Evolutionary conservation across 2,113 vertebrate genomes (phyloP), one percentile per base, ranked within the genome.

Genomic region (Dissostichus mawsoni): DNA sequence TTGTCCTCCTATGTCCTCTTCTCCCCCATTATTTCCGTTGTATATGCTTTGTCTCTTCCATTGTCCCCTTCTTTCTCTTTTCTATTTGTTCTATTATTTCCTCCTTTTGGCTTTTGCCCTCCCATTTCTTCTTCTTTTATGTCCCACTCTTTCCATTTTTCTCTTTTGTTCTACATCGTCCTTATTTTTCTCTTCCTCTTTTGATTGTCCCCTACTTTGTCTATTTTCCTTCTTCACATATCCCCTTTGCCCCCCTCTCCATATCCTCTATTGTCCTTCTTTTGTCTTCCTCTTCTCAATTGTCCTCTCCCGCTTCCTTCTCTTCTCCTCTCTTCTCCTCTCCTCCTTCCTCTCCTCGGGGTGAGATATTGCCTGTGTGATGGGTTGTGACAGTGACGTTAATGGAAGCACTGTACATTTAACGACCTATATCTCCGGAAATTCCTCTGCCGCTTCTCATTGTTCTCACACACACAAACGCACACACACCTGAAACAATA

Each of bases 401-500:
- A 94, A 94, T 93, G 78, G 81, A 90, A 89, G 84, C 82, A 89
- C 92, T 92, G 83, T 90, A 90, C 86, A 70, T 83, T 93, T 90
- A 90, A 93, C 45, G 50, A 84, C 76, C 69, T 14, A 78, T 78
- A 86, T 88, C 68, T 91, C 76, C 13, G 64, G 76, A 87, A 84
- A 83, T 85, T 79, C 69, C 62, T 77, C 66, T 65, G 71, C 74
- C 25, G 16, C 64, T 63, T 69, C 50, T 79, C 10, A 13, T 75
- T 76, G 25, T 65, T 52, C 33, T 20, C 71, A 57, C 80, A 74
- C 75, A 69, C 61, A 67, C 48, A 61, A 71, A 72, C 66, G 3
- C 74, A 78, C 75, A 69, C 65, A 75, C 57, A 50, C 2, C 3
- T 33, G 8, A 76, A 29, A 78, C 55, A 17, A 68, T 48, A 61